phyloP scores from a whole-genome alignment of 1,140 invertebrate species.

The Doryteuthis pealeii region DNA sequence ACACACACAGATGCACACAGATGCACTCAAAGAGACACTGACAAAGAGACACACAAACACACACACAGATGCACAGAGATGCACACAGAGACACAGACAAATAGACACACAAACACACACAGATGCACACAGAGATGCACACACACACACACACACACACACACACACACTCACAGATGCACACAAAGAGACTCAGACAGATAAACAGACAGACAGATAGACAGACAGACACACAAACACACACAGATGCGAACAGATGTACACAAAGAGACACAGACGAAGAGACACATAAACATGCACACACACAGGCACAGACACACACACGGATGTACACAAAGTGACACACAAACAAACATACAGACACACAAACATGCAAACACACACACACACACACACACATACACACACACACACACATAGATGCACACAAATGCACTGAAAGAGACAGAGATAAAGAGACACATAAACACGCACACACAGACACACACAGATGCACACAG shows the following conservation, averaged over 20 bases:
- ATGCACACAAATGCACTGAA: not conserved
- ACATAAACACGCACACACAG: too few species aligned
- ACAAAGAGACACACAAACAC: not conserved
- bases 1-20: not conserved
- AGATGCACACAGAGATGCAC: too few species aligned
- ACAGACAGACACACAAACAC: not conserved
- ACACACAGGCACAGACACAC: not conserved
- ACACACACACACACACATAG: not conserved
- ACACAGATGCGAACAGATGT: not conserved
- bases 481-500: too few species aligned
- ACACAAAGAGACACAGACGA: not conserved
- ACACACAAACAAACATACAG: not conserved
- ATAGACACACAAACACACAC: too few species aligned
- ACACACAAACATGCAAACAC: not conserved
- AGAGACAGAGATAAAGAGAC: too few species aligned
- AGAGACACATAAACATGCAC: not conserved
- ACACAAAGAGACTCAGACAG: too few species aligned
- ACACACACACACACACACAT: not conserved
- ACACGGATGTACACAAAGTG: not conserved
- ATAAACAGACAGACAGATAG: not conserved
- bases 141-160: not conserved
- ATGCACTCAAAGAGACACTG: too few species aligned
- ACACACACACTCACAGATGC: not conserved
- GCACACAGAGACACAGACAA: too few species aligned
- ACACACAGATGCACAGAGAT: too few species aligned